A percentile compares a stretch with the other conserved stretches of the same genome.
Conservation (phyloP, 1,140 invertebrate species). For the Sesamia nonagrioides region DNA sequence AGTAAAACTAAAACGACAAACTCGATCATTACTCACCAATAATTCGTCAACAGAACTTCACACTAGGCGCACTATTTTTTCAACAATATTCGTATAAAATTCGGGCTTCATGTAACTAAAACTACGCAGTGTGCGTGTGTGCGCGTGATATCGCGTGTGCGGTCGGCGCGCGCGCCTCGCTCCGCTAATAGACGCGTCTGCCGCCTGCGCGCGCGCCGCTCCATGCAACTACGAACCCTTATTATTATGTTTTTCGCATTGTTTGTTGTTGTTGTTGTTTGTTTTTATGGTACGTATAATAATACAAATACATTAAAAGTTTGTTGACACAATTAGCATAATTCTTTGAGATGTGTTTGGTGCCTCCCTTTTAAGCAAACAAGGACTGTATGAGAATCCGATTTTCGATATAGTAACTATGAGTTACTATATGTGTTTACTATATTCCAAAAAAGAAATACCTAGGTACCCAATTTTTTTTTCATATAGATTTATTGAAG, state of each 20-base stretch:
- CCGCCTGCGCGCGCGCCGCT: conserved; percentile 4
- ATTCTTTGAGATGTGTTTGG: too few species aligned
- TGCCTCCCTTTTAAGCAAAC: too few species aligned
- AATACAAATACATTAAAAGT: too few species aligned
- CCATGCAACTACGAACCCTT: not conserved
- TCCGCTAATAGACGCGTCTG: conserved; percentile 19
- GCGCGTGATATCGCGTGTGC: conserved; percentile 9
- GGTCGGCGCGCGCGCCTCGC: conserved; percentile 40
- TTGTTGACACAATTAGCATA: too few species aligned
- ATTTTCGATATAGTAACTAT: too few species aligned
- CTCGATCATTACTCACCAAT: not conserved
- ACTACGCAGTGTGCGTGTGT: not conserved
- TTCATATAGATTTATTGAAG: too few species aligned
- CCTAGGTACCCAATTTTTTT: too few species aligned
- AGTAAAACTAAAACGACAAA: not conserved
- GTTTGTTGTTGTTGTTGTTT: not conserved
- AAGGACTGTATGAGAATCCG: too few species aligned
- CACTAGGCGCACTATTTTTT: conserved; percentile 15
- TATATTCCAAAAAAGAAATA: too few species aligned
- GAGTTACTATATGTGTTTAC: too few species aligned
- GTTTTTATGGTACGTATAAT: too few species aligned
- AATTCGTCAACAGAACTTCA: not conserved
- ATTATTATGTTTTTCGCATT: conserved; percentile 18
- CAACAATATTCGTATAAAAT: conserved; percentile 11
- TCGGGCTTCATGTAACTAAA: not conserved